A percentile compares a stretch with the other conserved stretches of the same genome.
Evolutionary conservation across 2,113 vertebrate genomes (phyloP).

Genomic region (Sturnira hondurensis): DNA sequence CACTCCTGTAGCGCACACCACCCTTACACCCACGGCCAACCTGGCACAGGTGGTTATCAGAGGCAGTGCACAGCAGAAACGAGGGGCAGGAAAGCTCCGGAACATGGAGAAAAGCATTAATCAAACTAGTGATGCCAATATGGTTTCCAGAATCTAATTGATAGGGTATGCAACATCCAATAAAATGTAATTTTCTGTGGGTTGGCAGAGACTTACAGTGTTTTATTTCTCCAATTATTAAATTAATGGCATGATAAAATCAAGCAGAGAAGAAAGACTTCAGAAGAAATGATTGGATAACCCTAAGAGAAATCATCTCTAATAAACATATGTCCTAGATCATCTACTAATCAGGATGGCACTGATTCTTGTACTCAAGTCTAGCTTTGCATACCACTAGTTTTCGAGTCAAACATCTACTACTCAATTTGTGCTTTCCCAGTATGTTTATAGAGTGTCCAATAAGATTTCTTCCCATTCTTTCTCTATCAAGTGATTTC

Average conservation of each 20-base stretch:
- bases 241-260: background rate
- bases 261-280: background rate
- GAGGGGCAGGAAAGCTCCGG: background rate
- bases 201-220: background rate
- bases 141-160: background rate
- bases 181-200: background rate
- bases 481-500: background rate
- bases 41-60: background rate
- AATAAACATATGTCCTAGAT: background rate
- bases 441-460: no score
- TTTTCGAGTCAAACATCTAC: background rate
- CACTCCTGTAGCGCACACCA: background rate
- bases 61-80: background rate
- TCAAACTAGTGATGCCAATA: background rate
- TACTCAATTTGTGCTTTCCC: background rate
- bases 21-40: background rate
- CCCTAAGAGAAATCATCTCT: background rate
- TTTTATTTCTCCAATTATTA: background rate
- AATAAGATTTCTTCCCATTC: background rate
- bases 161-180: background rate
- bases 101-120: background rate
- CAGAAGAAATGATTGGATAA: background rate
- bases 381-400: background rate
- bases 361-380: background rate
- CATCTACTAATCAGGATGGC: background rate